phyloP scores from a whole-genome alignment of 2,113 vertebrate species.

The Hassar affinis region DNA sequence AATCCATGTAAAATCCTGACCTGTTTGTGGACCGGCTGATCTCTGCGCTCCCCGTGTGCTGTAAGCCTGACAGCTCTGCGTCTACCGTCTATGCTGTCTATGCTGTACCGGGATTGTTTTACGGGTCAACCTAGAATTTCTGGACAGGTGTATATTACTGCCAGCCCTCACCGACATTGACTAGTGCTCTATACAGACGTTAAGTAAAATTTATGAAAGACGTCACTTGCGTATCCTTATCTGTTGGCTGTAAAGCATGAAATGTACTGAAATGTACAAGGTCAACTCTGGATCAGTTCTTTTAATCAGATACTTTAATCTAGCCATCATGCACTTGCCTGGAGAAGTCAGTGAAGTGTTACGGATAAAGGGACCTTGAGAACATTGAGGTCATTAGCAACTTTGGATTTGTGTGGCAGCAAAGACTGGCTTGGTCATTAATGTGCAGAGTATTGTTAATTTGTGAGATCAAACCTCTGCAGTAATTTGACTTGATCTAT shows the following conservation, averaged over 20 bases:
- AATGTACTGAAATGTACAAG: conserved; percentile 13
- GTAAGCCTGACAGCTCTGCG: not conserved
- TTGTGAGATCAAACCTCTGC: conserved; percentile 5
- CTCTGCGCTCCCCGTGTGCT: not conserved
- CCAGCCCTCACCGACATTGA: not conserved
- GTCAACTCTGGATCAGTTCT: conserved; percentile 18
- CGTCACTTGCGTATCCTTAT: not conserved
- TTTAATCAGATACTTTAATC: conserved; percentile 36
- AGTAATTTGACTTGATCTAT: not conserved
- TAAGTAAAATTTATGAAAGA: not conserved
- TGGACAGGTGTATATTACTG: not conserved
- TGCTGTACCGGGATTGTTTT: conserved; percentile 8
- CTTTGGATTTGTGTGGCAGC: not conserved
- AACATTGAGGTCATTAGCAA: conserved; percentile 6
- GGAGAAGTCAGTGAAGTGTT: conserved; percentile 28
- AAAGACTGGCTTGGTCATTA: not conserved
- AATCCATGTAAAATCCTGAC: conserved; percentile 21
- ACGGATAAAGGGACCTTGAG: conserved; percentile 21
- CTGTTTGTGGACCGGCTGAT: conserved; percentile 4
- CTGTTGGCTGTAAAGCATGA: not conserved
- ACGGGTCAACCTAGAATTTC: conserved; percentile 20
- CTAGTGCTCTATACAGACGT: not conserved
- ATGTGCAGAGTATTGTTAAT: not conserved
- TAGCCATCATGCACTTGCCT: not conserved
- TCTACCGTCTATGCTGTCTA: too few species aligned